Evolutionary conservation across 2,888 invertebrate species (phyloP).

Genomic region (Lithosia quadra): DNA sequence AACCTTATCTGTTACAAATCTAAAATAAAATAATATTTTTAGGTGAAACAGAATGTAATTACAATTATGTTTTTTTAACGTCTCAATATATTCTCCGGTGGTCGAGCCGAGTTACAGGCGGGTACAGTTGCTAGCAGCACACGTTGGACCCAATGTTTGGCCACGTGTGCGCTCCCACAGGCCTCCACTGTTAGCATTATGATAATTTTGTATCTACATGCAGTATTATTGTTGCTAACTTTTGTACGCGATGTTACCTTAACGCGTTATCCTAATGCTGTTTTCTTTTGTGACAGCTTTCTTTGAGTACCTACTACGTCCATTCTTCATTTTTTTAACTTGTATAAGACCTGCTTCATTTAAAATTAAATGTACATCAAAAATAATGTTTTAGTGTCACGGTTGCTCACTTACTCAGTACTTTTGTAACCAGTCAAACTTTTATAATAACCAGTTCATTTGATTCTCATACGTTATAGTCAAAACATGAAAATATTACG

Average conservation of each 20-base stretch:
- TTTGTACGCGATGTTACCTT: slow-evolving; percentile 64
- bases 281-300: slow-evolving; percentile 37
- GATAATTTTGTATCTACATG: slow-evolving; percentile 76
- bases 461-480: too few species aligned
- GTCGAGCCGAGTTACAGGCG: neutral
- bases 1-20: slow-evolving; percentile 29
- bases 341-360: too few species aligned
- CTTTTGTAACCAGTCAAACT: too few species aligned
- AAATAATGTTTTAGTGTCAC: too few species aligned
- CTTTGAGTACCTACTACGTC: slow-evolving; percentile 24
- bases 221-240: slow-evolving; percentile 72
- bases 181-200: slow-evolving; percentile 75
- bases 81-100: slow-evolving; percentile 52
- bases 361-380: too few species aligned
- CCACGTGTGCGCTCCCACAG: slow-evolving; percentile 79
- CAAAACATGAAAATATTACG: neutral
- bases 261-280: slow-evolving; percentile 46
- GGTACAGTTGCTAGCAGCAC: slow-evolving; percentile 48
- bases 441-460: too few species aligned
- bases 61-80: slow-evolving; percentile 48
- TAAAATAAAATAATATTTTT: slow-evolving; percentile 49
- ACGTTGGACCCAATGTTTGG: slow-evolving; percentile 66
- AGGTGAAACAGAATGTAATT: slow-evolving; percentile 39
- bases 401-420: too few species aligned
- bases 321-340: too few species aligned